phyloP scores from a whole-genome alignment of 2,888 invertebrate species.

The Parasteatoda lunata region DNA sequence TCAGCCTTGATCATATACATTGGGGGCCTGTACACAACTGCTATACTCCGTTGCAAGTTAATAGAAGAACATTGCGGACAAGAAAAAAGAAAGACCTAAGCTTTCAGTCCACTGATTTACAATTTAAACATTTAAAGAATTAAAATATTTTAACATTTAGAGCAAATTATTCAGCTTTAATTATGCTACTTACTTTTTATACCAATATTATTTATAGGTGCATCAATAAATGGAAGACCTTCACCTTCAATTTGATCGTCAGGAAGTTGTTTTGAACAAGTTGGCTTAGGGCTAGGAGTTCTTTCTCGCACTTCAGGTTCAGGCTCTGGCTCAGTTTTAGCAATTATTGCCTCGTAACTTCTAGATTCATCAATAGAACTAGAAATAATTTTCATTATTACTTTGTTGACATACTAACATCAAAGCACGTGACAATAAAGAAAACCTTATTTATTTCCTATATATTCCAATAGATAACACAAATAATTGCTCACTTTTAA shows the following conservation, averaged over 20 bases:
- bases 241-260: conserved; percentile 23
- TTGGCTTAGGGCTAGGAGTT: conserved; percentile 19
- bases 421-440: too few species aligned
- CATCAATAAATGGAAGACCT: conserved; percentile 17
- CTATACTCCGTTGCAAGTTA: too few species aligned
- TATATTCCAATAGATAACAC: too few species aligned
- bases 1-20: too few species aligned
- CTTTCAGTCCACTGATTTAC: neutral
- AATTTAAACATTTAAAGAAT: neutral
- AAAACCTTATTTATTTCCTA: too few species aligned
- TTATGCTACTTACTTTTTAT: conserved; percentile 37
- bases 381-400: neutral
- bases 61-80: too few species aligned
- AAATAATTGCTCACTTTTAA: too few species aligned
- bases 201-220: conserved; percentile 17
- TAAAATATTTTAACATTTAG: neutral
- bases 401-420: too few species aligned
- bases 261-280: neutral
- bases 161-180: neutral
- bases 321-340: conserved; percentile 31
- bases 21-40: too few species aligned
- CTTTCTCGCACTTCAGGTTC: conserved; percentile 33
- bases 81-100: neutral
- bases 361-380: conserved; percentile 45
- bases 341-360: conserved; percentile 39